A percentile compares a stretch with the other conserved stretches of the same genome.
Evolutionary conservation across 2,797 vertebrate genomes (phyloP).

Genomic region (Ciconia nigra): DNA sequence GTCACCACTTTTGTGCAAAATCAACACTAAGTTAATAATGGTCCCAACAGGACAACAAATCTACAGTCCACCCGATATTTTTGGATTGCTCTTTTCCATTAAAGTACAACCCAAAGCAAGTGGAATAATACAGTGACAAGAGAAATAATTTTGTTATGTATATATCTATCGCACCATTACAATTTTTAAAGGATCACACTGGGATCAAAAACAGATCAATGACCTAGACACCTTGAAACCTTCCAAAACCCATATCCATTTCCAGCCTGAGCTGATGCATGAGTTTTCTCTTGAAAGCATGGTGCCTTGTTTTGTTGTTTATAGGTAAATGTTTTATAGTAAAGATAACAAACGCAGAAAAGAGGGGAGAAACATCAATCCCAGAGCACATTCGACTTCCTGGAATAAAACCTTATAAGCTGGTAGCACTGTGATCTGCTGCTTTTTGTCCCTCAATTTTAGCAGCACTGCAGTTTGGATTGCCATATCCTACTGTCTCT

Average conservation of each 20-base stretch:
- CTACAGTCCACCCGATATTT: not conserved
- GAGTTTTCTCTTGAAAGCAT: not conserved
- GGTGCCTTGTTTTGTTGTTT: not conserved
- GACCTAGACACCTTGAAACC: not conserved
- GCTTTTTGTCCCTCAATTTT: not conserved
- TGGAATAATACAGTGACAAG: not conserved
- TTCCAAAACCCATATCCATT: not conserved
- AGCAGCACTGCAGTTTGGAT: not conserved
- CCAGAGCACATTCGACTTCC: not conserved
- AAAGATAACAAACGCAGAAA: not conserved
- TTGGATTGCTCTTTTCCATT: not conserved
- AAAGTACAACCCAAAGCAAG: not conserved
- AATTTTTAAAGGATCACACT: not conserved
- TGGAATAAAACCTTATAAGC: not conserved
- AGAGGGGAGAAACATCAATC: not conserved
- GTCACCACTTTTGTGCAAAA: not conserved
- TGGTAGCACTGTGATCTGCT: not conserved
- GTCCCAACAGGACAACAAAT: not conserved
- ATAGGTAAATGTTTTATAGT: not conserved
- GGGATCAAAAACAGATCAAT: not conserved
- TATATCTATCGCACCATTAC: not conserved
- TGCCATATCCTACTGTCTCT: not conserved
- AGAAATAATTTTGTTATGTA: not conserved
- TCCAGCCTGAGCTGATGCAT: not conserved
- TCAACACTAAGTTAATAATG: not conserved